Base-by-base conservation (phyloP, 2,113 vertebrate genomes). In the Fregetta grallaria region DNA sequence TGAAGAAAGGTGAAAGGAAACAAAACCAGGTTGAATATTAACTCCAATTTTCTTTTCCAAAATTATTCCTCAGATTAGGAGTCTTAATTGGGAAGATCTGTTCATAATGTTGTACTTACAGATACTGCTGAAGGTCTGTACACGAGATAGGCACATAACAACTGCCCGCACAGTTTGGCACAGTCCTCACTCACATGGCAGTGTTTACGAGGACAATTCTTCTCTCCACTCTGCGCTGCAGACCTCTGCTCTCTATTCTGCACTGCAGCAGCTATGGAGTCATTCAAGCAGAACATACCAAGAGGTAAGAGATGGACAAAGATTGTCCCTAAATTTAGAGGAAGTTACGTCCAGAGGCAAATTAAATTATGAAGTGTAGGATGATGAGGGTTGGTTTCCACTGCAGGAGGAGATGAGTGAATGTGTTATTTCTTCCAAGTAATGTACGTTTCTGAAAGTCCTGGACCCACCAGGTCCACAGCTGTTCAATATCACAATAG, bases 51-150 rank as follows among this genome's bases (percentile, higher is more conserved):
- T 78, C 56, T 44, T 42, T 79, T 76, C 74, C 90, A 76, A 90
- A 93, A 70, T 14, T 9, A 56, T 5, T 53, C 19, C 73, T 79
- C 74, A 45, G 85, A 94, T 95, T 79, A 97, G 74, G 30, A 91
- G 23, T 6, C 67, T 81, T 18, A 86, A 38, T 2, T 88, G 67
- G 59, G 72, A 63, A 87, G 87, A 21, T 58, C 55, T 83, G 75
- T 67, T 56, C 14, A 2, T 40, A 73, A 73, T 0, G 1, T 7
- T n/a, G 53, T 44, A 22, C 59, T 79, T 15, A 6, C 26, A 78
- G 93, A 71, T 91, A 92, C 8, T 13, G 3, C 76, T 81, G 90
- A 95, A 96, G 95, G 95, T 93, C 93, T 93, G 90, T 47, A 30
- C 59, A 25, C 0, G 1, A 80, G 88, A 55, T 10, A 71, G 92